Base-by-base conservation (phyloP, 2,113 vertebrate species). In the Notothenia coriiceps region DNA sequence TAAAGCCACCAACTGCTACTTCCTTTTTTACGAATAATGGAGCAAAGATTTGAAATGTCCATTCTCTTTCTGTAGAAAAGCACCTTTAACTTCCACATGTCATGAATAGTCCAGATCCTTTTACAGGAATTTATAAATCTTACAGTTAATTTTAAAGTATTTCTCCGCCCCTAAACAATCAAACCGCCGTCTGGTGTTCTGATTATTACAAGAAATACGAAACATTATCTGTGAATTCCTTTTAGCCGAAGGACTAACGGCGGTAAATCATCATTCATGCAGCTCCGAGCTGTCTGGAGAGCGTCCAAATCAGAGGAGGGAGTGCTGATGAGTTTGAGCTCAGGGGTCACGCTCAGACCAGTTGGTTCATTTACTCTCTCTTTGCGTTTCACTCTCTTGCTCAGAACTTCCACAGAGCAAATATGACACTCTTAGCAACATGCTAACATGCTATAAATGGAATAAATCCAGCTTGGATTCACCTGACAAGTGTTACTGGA, bases 261-360 rank as follows among this genome's bases (percentile, higher is more conserved):
- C 59, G 15, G 70, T 4, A 56, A 70, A 71, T 79, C 63, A 82
- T 82, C 57, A 79, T 64, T 68, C 50, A 73, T 82, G 80, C 55
- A 46, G 64, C 56, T 67, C 62, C 82, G 64, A 80, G 82, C 82
- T 40, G 72, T 74, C 78, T 87, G 91, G 83, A 85, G 56, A 61
- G 2, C 3, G 0, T 78, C 74, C 79, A 81, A 77, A 65, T 84
- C 78, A 62, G 73, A 8, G 61, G 70, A 60, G 83, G 82, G 83
- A 70, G 60, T 44, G 54, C 73, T 73, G 83, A 86, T 85, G 82
- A 76, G 65, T 70, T 74, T 64, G 43, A 65, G 79, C 79, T 86
- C 52, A 44, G 17, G 74, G 83, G 84, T 92, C 81, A 82, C 46
- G 62, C 47, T 51, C 64, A 67, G 81, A 83, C 81, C 81, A 86